Conservation (phyloP, 2,888 invertebrate genomes). For the Pyralis farinalis region DNA sequence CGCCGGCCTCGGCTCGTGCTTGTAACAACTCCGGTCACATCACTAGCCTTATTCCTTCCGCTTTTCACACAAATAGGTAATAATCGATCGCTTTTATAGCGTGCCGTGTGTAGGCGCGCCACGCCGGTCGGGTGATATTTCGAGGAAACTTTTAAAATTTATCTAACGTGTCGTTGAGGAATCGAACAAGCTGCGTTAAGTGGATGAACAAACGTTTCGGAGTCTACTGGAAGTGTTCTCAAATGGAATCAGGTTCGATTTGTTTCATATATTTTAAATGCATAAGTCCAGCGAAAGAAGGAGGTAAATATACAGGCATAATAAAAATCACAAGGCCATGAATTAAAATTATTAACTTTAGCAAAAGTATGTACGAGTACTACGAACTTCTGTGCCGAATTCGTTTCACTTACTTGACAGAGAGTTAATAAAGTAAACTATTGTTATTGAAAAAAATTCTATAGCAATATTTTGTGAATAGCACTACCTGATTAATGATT, state of each 20-base stretch:
- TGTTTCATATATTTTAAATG: too few relatives aligned
- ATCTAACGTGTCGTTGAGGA: conserved; percentile 52
- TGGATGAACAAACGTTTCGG: conserved; percentile 53
- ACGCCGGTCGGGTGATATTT: conserved; percentile 60
- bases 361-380: too few relatives aligned
- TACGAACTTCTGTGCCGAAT: too few relatives aligned
- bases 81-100: conserved; percentile 80
- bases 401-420: too few relatives aligned
- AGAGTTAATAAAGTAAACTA: too few relatives aligned
- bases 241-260: conserved; percentile 15
- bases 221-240: conserved; percentile 14
- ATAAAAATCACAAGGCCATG: too few relatives aligned
- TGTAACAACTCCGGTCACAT: conserved; percentile 38
- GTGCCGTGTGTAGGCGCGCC: conserved; percentile 59
- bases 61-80: conserved; percentile 80
- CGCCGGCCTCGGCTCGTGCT: conserved; percentile 62
- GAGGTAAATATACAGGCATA: too few relatives aligned
- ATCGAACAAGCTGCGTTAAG: conserved; percentile 54
- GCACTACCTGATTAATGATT: too few relatives aligned
- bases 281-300: too few relatives aligned
- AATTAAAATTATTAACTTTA: too few relatives aligned
- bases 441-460: too few relatives aligned
- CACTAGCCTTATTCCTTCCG: conserved; percentile 63
- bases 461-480: too few relatives aligned
- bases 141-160: conserved; percentile 64